Conservation (phyloP, 1,140 invertebrate species). For the Cotesia vestalis region DNA sequence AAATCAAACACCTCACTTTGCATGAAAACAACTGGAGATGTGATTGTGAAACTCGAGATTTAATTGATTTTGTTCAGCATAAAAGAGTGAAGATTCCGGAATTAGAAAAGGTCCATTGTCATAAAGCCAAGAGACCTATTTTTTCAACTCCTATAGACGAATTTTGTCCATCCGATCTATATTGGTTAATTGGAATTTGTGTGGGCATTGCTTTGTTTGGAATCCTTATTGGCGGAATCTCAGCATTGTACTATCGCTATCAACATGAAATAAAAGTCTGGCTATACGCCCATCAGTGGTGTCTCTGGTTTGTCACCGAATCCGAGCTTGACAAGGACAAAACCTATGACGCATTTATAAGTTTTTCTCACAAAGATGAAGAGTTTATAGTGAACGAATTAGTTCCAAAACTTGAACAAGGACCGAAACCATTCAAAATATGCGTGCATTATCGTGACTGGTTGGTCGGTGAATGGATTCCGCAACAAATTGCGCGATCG, state of each 20-base stretch:
- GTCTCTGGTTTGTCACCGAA: slow-evolving; percentile 74
- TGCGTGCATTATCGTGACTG: slow-evolving; percentile 88
- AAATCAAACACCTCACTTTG: slow-evolving; percentile 61
- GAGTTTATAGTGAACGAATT: slow-evolving; percentile 76
- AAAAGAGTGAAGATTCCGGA: slow-evolving; percentile 56
- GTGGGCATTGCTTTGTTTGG: slow-evolving; percentile 63
- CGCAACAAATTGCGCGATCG: slow-evolving; percentile 79
- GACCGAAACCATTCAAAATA: slow-evolving; percentile 69
- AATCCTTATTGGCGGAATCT: slow-evolving; percentile 64
- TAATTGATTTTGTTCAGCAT: slow-evolving; percentile 69
- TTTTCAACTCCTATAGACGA: slow-evolving; percentile 63
- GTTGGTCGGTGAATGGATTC: slow-evolving; percentile 79
- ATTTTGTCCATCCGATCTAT: slow-evolving; percentile 63
- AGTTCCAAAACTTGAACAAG: slow-evolving; percentile 74
- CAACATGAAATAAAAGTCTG: slow-evolving; percentile 75
- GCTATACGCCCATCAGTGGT: slow-evolving; percentile 73
- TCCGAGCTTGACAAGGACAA: slow-evolving; percentile 81
- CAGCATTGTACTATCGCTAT: slow-evolving; percentile 72
- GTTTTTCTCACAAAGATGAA: slow-evolving; percentile 84
- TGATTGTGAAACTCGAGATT: slow-evolving; percentile 67
- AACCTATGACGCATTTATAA: slow-evolving; percentile 87
- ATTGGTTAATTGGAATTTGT: slow-evolving; percentile 60
- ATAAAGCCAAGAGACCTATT: slow-evolving; percentile 49
- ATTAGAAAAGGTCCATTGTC: slow-evolving; percentile 61
- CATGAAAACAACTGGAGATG: slow-evolving; percentile 73